Evolutionary conservation across 2,797 vertebrate genomes (phyloP), one percentile per base, ranked within the genome.

Genomic region (Helostoma temminkii): DNA sequence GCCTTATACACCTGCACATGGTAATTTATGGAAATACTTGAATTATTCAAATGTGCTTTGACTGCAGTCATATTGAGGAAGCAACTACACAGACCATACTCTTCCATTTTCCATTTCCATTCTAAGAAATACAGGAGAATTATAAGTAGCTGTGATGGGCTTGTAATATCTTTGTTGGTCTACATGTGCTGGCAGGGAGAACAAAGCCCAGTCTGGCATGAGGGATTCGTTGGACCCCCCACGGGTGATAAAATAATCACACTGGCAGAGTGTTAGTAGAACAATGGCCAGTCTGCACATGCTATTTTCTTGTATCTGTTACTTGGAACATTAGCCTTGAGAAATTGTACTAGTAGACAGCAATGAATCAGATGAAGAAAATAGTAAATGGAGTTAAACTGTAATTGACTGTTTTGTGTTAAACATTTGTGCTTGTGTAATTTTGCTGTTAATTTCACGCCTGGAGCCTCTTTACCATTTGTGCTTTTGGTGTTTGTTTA

Each of bases 171-270:
- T 65, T 60, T 24, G 58, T 78, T 39, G 5, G 25, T 80, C 37
- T 43, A 15, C 45, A 42, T 73, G 49, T 52, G 42, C 64, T 48
- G 25, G 49, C 60, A 66, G 62, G 34, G 48, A 53, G 74, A 88
- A 90, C 88, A 90, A 90, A 91, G 88, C 75, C 70, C 67, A 71
- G 81, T 90, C 84, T 90, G 87, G 73, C 67, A 50, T 34, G 58
- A 71, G 66, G 74, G 84, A 73, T 81, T 76, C 66, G 80, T 89
- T 87, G 77, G 88, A 90, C 88, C 90, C 86, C 87, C 91, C 48
- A 66, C 81, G 76, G 90, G 60, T 61, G 53, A 58, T 84, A 78
- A 84, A 89, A 86, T 84, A 81, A 87, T 83, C 82, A 52, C 64
- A 58, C 50, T 42, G 67, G 34, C 67, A 80, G 85, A 55, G 77